Conservation (phyloP, 2,113 vertebrate genomes). For the Hirundichthys speculiger region DNA sequence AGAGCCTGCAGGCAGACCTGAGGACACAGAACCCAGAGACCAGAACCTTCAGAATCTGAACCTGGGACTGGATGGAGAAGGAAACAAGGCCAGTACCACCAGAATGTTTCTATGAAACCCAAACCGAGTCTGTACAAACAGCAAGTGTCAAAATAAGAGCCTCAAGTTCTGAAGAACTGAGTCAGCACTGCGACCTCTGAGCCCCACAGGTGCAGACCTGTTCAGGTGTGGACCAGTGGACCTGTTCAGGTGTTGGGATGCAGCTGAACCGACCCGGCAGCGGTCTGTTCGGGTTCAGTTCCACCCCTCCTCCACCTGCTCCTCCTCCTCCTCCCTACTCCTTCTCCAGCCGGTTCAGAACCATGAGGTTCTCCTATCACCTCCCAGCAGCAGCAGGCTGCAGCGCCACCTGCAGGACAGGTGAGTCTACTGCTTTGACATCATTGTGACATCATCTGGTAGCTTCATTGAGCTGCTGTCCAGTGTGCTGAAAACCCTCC, state of each 20-base stretch:
- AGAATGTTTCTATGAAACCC: no score
- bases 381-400: conserved; percentile 47
- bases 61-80: no score
- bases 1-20: no score
- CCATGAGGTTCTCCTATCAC: conserved; percentile 81
- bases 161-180: background rate
- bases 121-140: no score
- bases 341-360: conserved; percentile 78
- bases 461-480: no score
- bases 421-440: conserved; percentile 51
- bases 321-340: conserved; percentile 17
- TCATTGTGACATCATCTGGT: no score
- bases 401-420: conserved; percentile 65
- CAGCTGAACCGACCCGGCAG: conserved; percentile 73
- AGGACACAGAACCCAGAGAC: no score
- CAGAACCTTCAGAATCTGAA: no score
- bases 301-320: conserved; percentile 6
- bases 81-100: no score
- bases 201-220: background rate
- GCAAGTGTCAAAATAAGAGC: no score
- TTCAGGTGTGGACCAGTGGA: background rate
- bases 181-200: background rate
- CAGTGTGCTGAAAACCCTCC: no score
- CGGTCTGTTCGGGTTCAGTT: conserved; percentile 55
- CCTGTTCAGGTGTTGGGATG: conserved; percentile 56